Evolutionary conservation across 2,888 invertebrate species (phyloP), one percentile per base, ranked within the genome.

Genomic region (Colostygia pectinataria): DNA sequence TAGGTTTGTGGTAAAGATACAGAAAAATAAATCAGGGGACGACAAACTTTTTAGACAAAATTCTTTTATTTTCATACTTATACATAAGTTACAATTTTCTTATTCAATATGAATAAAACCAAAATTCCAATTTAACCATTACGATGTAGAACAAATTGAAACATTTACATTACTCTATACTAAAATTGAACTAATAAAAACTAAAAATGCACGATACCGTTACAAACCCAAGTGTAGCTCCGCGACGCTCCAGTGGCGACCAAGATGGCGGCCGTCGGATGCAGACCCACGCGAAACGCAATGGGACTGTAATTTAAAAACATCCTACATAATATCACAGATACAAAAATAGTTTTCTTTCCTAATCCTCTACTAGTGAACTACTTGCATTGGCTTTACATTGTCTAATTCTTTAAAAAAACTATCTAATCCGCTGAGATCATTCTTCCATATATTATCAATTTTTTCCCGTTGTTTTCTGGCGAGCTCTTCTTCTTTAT

Each of bases 331-430:
- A 43, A 84, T 87, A 88, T 88, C 88, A 89, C 87, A 89, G 87
- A 77, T 82, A 72, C 81, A 82, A 77, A 78, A 68, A 74, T 66
- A 74, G 61, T 67, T 71, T 77, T 83, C 80, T 64, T 80, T 81
- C 80, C 83, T 87, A 83, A 61, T 34, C 44, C 68, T 65, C 63
- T 33, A 23, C 70, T 74, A 76, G 59, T 66, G 75, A 60, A 73
- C 65, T 63, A 78, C 53, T 58, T 46, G 55, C 41, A 58, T 31
- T 59, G 91, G 91, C 67, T 93, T 93, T 59, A 93, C 90, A 75
- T 85, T 88, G 70, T 91, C 92, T 71, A 94, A 80, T 78, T 93
- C 91, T 63, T 88, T 90, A 90, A 94, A 93, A 80, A 94, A 94
- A 70, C 83, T 89, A 83, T 94, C 92, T 75, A 94, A 75, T 66